These are phyloP conservation scores for Horisme vitalbata DNA, from an alignment of 2,888 invertebrate species.

Conservation along the genomic window DNA sequence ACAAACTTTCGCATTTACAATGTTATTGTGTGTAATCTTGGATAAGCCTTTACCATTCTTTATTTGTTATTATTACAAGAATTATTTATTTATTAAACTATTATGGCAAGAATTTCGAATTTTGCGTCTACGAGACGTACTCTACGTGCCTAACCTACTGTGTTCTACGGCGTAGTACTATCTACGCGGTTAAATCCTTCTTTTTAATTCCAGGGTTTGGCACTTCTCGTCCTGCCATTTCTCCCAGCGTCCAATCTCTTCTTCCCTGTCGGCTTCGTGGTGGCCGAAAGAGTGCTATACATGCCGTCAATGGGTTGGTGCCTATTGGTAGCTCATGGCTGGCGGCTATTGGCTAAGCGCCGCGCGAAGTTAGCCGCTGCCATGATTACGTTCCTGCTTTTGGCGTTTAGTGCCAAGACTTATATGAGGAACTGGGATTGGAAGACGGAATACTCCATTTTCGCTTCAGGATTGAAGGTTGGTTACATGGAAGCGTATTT, in stretches of 20 bases:
- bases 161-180: too few relatives aligned
- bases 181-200: not conserved
- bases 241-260: constrained; percentile 98
- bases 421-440: constrained; percentile 95
- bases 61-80: too few relatives aligned
- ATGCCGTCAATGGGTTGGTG: constrained; percentile 99
- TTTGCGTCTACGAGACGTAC: too few relatives aligned
- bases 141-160: too few relatives aligned
- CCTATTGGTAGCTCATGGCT: constrained; percentile 94
- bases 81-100: too few relatives aligned
- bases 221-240: constrained; percentile 94
- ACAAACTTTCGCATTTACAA: too few relatives aligned
- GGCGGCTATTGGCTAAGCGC: constrained; percentile 86
- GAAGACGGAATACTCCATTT: constrained; percentile 96
- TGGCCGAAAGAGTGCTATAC: constrained; percentile 97
- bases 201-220: constrained; percentile 86
- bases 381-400: constrained; percentile 86
- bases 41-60: too few relatives aligned
- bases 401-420: constrained; percentile 93
- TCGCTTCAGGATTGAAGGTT: constrained; percentile 92
- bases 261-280: constrained; percentile 98
- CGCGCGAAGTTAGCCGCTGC: constrained; percentile 86
- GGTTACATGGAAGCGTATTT: constrained; percentile 4
- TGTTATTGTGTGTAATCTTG: too few relatives aligned
- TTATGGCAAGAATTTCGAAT: too few relatives aligned